These are phyloP conservation scores for Bothrops jararaca DNA, from an alignment of 2,113 vertebrate genomes.

Conservation along the genomic window DNA sequence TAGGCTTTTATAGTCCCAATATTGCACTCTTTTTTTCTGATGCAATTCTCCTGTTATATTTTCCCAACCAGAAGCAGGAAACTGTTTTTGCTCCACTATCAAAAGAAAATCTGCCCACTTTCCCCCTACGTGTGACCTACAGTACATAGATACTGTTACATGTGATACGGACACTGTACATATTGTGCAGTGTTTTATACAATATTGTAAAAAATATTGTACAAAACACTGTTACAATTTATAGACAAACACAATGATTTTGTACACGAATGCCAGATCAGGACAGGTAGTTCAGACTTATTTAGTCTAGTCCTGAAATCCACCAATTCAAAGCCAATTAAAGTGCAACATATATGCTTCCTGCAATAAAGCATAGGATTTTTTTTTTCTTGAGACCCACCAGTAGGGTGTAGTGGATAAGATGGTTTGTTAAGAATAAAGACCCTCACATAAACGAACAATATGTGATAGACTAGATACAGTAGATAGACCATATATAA, in stretches of 20 bases:
- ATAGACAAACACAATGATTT: neutral
- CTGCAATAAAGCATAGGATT: neutral
- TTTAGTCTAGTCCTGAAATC: neutral
- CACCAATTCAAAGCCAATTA: neutral
- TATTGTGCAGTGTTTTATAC: neutral
- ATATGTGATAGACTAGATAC: no score
- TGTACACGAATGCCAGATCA: neutral
- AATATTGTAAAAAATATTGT: neutral
- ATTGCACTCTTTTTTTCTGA: neutral
- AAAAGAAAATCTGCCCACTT: neutral
- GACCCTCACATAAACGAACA: no score
- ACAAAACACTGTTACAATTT: neutral
- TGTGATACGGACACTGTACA: neutral
- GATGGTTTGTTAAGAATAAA: neutral
- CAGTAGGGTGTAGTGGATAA: neutral
- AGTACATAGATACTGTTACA: neutral
- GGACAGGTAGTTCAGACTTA: neutral
- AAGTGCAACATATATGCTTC: neutral
- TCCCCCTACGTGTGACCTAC: neutral
- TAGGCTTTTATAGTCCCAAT: neutral
- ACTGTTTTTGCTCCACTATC: neutral
- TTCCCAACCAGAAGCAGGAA: neutral
- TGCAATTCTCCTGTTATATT: neutral
- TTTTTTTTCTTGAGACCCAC: neutral
- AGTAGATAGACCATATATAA: no score